These are phyloP conservation scores for Andinoacara biseriatus DNA, from an alignment of 2,113 vertebrate genomes.

Conservation along the genomic window DNA sequence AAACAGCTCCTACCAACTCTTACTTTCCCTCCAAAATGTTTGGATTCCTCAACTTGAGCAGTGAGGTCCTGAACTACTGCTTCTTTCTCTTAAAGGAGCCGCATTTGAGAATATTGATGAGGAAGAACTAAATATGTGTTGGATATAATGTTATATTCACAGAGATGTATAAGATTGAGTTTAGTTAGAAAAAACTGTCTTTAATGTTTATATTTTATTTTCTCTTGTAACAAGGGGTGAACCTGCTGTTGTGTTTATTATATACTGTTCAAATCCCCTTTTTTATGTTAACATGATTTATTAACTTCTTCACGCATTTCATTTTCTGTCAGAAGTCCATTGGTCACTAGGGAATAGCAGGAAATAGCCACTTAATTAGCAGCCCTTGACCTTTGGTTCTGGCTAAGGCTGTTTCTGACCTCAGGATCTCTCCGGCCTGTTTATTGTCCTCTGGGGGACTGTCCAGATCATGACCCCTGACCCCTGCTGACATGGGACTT, in stretches of 20 bases:
- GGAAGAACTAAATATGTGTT: background rate
- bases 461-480: slow-evolving; percentile 69
- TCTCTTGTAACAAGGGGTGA: background rate
- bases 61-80: background rate
- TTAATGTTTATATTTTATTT: background rate
- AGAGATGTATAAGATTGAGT: background rate
- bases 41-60: slow-evolving; percentile 16
- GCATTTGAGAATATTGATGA: background rate
- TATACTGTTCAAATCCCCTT: background rate
- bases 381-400: slow-evolving; percentile 71
- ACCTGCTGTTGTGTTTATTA: background rate
- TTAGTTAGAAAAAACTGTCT: background rate
- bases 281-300: slow-evolving; percentile 25
- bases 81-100: background rate
- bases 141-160: background rate
- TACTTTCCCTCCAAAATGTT: slow-evolving; percentile 76
- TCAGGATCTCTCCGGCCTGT: slow-evolving; percentile 51
- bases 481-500: slow-evolving; percentile 54
- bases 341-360: slow-evolving; percentile 70
- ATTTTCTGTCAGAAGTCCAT: slow-evolving; percentile 34
- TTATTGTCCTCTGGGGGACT: slow-evolving; percentile 75
- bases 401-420: slow-evolving; percentile 62
- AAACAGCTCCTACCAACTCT: slow-evolving; percentile 44
- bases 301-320: slow-evolving; percentile 30
- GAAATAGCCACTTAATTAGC: slow-evolving; percentile 79